A percentile compares a stretch with the other conserved stretches of the same genome.
Evolutionary conservation across 2,113 vertebrate genomes (phyloP).

Genomic region (Leptosomus discolor): DNA sequence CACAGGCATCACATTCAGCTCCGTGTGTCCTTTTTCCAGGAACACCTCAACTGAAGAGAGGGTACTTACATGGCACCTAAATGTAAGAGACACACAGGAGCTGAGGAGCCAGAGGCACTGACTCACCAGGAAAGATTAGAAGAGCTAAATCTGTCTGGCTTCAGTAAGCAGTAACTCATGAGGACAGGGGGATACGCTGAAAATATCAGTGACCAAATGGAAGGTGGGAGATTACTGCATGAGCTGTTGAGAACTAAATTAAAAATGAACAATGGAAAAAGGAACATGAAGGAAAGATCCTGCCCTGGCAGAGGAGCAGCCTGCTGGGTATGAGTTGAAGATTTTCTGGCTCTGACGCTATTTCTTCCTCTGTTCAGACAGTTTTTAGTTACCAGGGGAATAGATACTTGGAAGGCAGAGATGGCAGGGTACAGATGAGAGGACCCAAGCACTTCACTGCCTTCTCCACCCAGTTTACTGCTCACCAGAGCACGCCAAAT

Average conservation of each 20-base stretch:
- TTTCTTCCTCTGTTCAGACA: not conserved
- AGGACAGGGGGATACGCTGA: not conserved
- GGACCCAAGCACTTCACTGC: not conserved
- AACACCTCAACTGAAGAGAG: not conserved
- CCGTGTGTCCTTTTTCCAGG: not conserved
- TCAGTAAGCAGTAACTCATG: not conserved
- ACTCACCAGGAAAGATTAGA: conserved; percentile 27
- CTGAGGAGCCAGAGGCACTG: not conserved
- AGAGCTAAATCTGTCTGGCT: conserved; percentile 25
- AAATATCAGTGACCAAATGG: not conserved
- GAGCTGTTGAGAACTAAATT: not conserved
- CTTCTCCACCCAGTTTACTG: not conserved
- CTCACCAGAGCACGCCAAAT: too few species aligned
- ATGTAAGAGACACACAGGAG: not conserved
- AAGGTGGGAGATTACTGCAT: not conserved
- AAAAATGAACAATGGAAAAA: not conserved
- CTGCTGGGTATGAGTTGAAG: accelerated
- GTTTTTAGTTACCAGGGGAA: not conserved
- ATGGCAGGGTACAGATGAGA: not conserved
- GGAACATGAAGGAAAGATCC: not conserved
- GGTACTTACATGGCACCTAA: not conserved
- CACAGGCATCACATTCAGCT: not conserved
- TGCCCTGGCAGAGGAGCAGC: not conserved
- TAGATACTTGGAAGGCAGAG: not conserved
- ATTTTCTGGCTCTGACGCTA: not conserved